Evolutionary conservation across 2,888 invertebrate species (phyloP).

Genomic region (Eledona agricola): DNA sequence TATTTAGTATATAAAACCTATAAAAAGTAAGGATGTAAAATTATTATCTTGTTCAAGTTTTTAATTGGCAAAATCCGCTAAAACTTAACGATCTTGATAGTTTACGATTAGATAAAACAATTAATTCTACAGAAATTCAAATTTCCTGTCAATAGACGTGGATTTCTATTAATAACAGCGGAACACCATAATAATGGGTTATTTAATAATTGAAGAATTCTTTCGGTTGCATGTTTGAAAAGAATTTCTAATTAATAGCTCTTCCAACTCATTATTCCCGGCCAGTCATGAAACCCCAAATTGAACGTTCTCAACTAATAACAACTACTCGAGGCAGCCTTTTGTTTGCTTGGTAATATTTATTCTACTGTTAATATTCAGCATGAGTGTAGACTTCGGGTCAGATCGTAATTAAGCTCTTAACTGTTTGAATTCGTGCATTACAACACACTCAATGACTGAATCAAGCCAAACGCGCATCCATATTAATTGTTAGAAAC

Average conservation of each 20-base stretch:
- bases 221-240: conserved; percentile 18
- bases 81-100: conserved; percentile 1
- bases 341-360: conserved; percentile 11
- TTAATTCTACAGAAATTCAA: conserved; percentile 5
- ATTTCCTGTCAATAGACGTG: conserved; percentile 3
- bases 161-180: conserved; percentile 11
- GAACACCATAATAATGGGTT: conserved; percentile 2
- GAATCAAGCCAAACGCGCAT: conserved; percentile 11
- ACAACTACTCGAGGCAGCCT: conserved; percentile 11
- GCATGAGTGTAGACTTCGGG: conserved; percentile 7
- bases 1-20: too few species aligned
- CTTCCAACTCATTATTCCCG: conserved; percentile 10
- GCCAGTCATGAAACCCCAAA: conserved; percentile 16
- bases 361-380: conserved; percentile 10
- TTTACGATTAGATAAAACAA: conserved; percentile 6
- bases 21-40: too few species aligned
- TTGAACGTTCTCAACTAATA: conserved; percentile 12
- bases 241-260: conserved; percentile 22
- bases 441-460: conserved; percentile 11
- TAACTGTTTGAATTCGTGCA: conserved; percentile 15
- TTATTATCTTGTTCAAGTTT: too few species aligned
- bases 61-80: conserved; percentile 2
- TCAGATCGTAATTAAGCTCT: conserved; percentile 10
- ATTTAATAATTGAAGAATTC: conserved; percentile 21
- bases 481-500: conserved; percentile 7